Evolutionary conservation across 2,888 invertebrate species (phyloP), one percentile per base, ranked within the genome.

Genomic region (Agriopis marginaria): DNA sequence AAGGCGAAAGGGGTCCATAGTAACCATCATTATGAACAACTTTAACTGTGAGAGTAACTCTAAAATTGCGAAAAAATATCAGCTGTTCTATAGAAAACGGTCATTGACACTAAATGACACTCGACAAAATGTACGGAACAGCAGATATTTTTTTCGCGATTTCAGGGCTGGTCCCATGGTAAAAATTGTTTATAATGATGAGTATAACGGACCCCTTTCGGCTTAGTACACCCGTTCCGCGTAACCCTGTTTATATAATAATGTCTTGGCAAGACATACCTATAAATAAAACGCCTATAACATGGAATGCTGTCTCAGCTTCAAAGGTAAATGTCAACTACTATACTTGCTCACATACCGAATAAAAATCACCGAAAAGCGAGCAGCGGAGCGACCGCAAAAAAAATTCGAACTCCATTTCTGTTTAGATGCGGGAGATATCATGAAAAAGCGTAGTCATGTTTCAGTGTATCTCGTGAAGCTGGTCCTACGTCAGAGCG

Each of bases 271-370:
- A 39, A 9, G 11, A 51, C 10, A 10, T 51, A 11, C 10, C 4
- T 32, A 23, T 51, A 51, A 10, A 51, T 23, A 32, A 23, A 51
- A 6, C 17, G 51, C 23, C 23, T 17, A 17, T 58, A 58, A 14
- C 32, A 47, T 32, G 45, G 58, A 58, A 58, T 58, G 58, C 14
- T 45, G 58, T 45, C 45, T 23, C 12, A 32, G 32, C 58, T 9
- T 3, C 44, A 58, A 45, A 55, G 61, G 59, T 66, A 66, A 59
- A 63, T 68, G 63, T 39, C 68, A 68, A 67, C 67, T 39, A 56
- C 55, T 14, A 47, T 17, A 11, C 17, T 0, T 17, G 14, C 8
- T 1, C 17, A 50, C 17, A 7, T 7, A 17, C 17, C 51, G 0
- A 54, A 60, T n/a, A 32, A 58, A 58, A 59, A 51, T 0, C 14